Percentiles rank a stretch among this genome's conserved stretches.
Conservation (phyloP, 1,140 invertebrate species). For the Drosophila seguyi region DNA sequence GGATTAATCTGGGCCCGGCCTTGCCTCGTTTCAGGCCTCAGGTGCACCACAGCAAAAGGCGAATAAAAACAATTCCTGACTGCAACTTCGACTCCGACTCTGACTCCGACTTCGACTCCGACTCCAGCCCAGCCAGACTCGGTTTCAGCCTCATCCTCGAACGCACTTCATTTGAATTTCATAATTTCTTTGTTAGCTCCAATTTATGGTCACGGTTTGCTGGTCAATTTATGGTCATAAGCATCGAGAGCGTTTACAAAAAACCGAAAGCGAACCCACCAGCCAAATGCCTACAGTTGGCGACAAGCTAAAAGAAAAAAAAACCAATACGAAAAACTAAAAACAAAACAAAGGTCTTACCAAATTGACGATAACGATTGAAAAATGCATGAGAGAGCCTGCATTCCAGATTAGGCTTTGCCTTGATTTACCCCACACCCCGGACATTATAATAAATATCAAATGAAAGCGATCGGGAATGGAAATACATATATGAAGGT, state of each 20-base stretch:
- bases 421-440: conserved; percentile 48
- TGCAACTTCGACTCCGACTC: not conserved
- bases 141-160: conserved; percentile 39
- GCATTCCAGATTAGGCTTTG: conserved; percentile 38
- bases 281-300: conserved; percentile 27
- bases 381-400: conserved; percentile 60
- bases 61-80: conserved; percentile 32
- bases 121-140: conserved; percentile 28
- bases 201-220: conserved; percentile 83
- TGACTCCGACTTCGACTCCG: not conserved
- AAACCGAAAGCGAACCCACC: conserved; percentile 46
- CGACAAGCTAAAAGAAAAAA: conserved; percentile 32
- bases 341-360: conserved; percentile 65
- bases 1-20: conserved; percentile 79
- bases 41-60: conserved; percentile 45
- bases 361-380: conserved; percentile 81
- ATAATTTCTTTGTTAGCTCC: conserved; percentile 84
- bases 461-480: conserved; percentile 36
- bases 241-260: conserved; percentile 69
- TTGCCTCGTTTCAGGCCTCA: conserved; percentile 66
- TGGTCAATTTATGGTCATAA: conserved; percentile 83
- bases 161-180: conserved; percentile 84
- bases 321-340: not conserved
- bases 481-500: not conserved
- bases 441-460: conserved; percentile 60